These are phyloP conservation scores for Acronicta leporina DNA, from an alignment of 2,888 invertebrate species.

Conservation along the genomic window DNA sequence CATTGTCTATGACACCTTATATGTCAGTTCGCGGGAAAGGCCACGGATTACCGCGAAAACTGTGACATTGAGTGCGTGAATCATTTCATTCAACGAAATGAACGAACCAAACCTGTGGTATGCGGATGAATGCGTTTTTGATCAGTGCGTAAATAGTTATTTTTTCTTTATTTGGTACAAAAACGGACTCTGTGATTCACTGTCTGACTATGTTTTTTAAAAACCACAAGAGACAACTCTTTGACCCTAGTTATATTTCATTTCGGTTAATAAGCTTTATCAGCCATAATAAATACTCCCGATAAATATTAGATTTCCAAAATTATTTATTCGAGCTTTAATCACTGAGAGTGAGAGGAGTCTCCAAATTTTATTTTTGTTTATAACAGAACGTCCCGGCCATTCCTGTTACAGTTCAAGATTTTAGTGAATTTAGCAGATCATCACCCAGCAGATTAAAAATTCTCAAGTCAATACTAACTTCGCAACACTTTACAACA, in stretches of 20 bases:
- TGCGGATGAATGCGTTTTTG: slow-evolving; percentile 41
- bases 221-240: too few relatives aligned
- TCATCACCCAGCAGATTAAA: too few relatives aligned
- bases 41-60: slow-evolving; percentile 63
- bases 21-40: slow-evolving; percentile 66
- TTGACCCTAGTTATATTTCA: too few relatives aligned
- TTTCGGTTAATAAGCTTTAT: too few relatives aligned
- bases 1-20: slow-evolving; percentile 25
- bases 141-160: slow-evolving; percentile 44
- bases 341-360: too few relatives aligned
- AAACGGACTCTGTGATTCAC: slow-evolving; percentile 46
- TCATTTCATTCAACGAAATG: slow-evolving; percentile 60
- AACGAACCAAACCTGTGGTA: slow-evolving; percentile 44
- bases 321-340: too few relatives aligned
- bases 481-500: slow-evolving; percentile 11
- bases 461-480: slow-evolving; percentile 15
- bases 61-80: slow-evolving; percentile 59
- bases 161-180: slow-evolving; percentile 23
- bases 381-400: too few relatives aligned
- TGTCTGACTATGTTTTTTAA: slow-evolving; percentile 34
- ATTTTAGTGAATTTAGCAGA: too few relatives aligned
- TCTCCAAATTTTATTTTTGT: too few relatives aligned
- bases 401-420: too few relatives aligned
- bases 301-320: too few relatives aligned
- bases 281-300: too few relatives aligned